Evolutionary conservation across 2,113 vertebrate species (phyloP).

Genomic region (Balaenoptera acutorostrata): DNA sequence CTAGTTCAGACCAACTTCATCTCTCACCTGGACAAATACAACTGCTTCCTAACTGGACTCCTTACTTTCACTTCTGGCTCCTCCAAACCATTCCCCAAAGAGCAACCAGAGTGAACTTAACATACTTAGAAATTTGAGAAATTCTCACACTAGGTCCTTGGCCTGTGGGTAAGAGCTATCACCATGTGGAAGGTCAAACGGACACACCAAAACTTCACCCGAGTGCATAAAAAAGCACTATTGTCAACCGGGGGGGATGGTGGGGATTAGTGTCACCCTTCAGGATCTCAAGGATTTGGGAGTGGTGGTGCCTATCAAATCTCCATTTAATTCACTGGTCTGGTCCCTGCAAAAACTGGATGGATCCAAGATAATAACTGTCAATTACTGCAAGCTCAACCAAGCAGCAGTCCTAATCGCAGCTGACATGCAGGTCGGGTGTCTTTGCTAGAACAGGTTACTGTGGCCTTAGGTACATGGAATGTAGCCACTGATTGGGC

Average conservation of each 20-base stretch:
- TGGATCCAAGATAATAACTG: neutral
- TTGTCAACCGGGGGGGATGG: fast-evolving
- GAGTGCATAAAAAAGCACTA: neutral
- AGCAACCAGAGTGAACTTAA: neutral
- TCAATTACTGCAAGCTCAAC: neutral
- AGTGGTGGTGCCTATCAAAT: neutral
- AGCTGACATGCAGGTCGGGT: neutral
- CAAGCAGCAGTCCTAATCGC: neutral
- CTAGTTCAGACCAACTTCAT: neutral
- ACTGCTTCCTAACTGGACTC: neutral
- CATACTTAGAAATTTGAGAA: neutral
- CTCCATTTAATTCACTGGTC: neutral
- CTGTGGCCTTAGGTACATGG: neutral
- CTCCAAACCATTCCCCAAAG: neutral
- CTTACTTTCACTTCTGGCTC: neutral
- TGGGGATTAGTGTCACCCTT: neutral
- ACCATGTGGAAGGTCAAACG: neutral
- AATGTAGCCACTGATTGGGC: neutral
- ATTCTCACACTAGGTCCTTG: neutral
- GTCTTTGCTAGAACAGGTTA: neutral
- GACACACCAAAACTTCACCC: neutral
- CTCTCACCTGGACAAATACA: neutral
- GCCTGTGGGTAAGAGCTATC: neutral
- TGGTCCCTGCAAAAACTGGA: neutral
- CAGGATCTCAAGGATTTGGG: neutral